Percentiles rank a stretch among this genome's conserved stretches.
phyloP scores from a whole-genome alignment of 2,797 vertebrate genomes.

The Phoebastria nigripes region DNA sequence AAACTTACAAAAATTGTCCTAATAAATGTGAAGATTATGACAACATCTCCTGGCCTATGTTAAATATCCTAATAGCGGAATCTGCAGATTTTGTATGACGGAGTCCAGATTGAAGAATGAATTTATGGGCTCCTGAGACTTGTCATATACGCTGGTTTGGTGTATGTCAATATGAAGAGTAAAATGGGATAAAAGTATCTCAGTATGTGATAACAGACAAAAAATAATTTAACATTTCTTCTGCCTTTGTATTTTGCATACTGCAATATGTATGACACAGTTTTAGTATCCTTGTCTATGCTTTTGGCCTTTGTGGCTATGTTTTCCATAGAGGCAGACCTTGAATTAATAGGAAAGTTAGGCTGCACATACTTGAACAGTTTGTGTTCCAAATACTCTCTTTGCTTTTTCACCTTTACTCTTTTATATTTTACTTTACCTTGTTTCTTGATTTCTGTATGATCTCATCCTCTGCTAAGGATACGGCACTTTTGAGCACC shows the following conservation, averaged over 20 bases:
- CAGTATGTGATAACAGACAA: background rate
- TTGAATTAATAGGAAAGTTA: background rate
- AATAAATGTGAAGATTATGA: slow-evolving; percentile 39
- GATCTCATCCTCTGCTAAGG: background rate
- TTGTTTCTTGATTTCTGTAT: background rate
- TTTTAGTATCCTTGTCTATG: background rate
- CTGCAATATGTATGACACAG: background rate
- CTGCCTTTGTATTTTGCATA: background rate
- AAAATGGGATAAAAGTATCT: background rate
- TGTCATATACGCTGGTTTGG: background rate
- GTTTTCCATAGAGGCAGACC: background rate
- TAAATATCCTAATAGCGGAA: background rate
- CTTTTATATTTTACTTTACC: background rate
- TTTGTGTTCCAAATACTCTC: background rate
- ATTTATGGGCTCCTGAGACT: background rate
- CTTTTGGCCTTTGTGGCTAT: background rate
- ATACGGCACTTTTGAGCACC: background rate
- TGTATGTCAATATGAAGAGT: background rate
- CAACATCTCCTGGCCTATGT: slow-evolving; percentile 4
- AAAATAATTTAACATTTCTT: background rate
- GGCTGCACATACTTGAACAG: background rate
- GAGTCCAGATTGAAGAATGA: background rate
- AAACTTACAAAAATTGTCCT: slow-evolving; percentile 31
- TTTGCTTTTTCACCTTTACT: background rate
- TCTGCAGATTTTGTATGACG: background rate